Conservation (phyloP, 2,888 invertebrate species). For the Parnassius apollo region DNA sequence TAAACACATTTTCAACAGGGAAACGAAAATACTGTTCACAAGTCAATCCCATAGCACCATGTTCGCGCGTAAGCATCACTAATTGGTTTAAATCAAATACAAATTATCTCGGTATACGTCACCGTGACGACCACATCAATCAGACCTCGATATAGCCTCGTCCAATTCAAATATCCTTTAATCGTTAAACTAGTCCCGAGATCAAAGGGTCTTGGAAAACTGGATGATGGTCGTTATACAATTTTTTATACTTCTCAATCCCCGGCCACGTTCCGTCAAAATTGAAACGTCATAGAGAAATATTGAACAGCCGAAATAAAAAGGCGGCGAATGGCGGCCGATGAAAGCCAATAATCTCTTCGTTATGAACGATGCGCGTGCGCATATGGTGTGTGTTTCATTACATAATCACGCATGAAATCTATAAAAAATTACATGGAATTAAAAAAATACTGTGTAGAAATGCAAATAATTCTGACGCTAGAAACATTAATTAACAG, state of each 20-base stretch:
- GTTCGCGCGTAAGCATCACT: slow-evolving; percentile 75
- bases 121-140: slow-evolving; percentile 41
- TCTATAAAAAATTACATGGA: not conserved
- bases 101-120: slow-evolving; percentile 62
- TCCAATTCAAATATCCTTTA: slow-evolving; percentile 19
- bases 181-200: slow-evolving; percentile 24
- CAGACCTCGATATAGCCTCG: slow-evolving; percentile 34
- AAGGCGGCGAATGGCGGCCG: slow-evolving; percentile 48
- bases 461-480: too few relatives aligned
- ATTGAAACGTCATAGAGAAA: slow-evolving; percentile 70
- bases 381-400: slow-evolving; percentile 36
- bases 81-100: slow-evolving; percentile 77
- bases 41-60: slow-evolving; percentile 49
- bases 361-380: slow-evolving; percentile 57
- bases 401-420: not conserved
- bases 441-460: too few relatives aligned
- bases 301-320: slow-evolving; percentile 56
- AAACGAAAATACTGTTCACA: slow-evolving; percentile 45
- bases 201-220: slow-evolving; percentile 36
- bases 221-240: slow-evolving; percentile 45
- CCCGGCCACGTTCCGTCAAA: slow-evolving; percentile 51
- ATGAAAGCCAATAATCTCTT: slow-evolving; percentile 67
- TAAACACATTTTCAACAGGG: slow-evolving; percentile 24
- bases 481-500: too few relatives aligned
- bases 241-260: slow-evolving; percentile 37